Base-by-base conservation (phyloP, 2,113 vertebrate genomes). In the Ophthalmotilapia sp. region DNA sequence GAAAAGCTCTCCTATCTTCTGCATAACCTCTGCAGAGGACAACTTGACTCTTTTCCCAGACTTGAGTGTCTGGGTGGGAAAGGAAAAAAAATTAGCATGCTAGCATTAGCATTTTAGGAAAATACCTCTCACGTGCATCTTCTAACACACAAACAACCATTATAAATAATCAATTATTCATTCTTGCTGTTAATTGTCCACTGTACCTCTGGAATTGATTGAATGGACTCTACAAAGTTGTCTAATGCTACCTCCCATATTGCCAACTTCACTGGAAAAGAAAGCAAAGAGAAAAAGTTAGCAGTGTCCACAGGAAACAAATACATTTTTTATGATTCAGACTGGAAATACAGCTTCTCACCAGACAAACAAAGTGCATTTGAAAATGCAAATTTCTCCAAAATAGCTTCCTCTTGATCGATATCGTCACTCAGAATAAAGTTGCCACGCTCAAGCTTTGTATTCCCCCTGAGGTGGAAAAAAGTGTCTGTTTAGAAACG, bases 381-480 rank as follows among this genome's bases (percentile, higher is more conserved):
- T 56, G 99, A 99, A 96, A 99, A 99, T 4, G 99, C 98, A 94
- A 99, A 99, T 89, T 99, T 99, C 92, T 99, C 97, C 88, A 99
- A 94, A 91, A 98, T 90, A 15, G 96, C 91, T 54, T 98, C 97
- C 29, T 97, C 95, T 23, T 89, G 93, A 38, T 97, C 97, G 62
- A 98, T 93, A 9, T 97, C 91, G 9, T 95, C 95, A 92, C 97
- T 98, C 91, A 99, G 94, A 26, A 96, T 54, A 81, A 99, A 98
- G 94, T 98, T 96, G 49, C 98, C 99, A 40, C 94, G 96, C 85
- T 97, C 96, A 26, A 99, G 97, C 86, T 97, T 98, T 58, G 98
- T 97, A 79, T 97, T 97, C 40, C 98, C 98, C 83, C 99, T 99
- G 95, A 29, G 89, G 62, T 84, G 36, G 23, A 83, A 79, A 21